A percentile compares a stretch with the other conserved stretches of the same genome.
Evolutionary conservation across 2,888 invertebrate genomes (phyloP).

Genomic region (Athrips mouffetella): DNA sequence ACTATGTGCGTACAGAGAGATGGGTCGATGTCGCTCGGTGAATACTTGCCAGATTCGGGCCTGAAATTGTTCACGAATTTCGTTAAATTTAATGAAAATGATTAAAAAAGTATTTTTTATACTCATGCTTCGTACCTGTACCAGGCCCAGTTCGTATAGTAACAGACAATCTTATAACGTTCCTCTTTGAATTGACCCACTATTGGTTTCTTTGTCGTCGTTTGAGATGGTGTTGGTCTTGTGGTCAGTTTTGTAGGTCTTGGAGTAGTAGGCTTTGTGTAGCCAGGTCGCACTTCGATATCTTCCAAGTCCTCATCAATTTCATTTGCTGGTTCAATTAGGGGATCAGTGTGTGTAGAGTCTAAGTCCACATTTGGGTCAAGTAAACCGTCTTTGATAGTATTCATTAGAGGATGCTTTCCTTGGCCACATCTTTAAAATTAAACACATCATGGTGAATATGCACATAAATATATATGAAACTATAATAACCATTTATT

Average conservation of each 20-base stretch:
- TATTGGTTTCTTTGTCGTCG: conserved; percentile 25
- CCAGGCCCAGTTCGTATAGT: conserved; percentile 97
- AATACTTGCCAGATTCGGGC: conserved; percentile 87
- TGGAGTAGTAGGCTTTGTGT: conserved; percentile 31
- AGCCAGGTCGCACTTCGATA: conserved; percentile 57
- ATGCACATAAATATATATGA: neutral
- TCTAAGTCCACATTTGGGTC: conserved; percentile 50
- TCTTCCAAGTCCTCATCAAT: conserved; percentile 63
- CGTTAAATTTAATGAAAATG: too few relatives aligned
- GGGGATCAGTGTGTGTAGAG: conserved; percentile 35
- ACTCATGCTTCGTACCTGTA: too few relatives aligned
- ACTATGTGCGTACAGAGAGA: conserved; percentile 94
- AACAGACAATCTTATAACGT: conserved; percentile 89
- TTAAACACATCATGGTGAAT: conserved; percentile 11
- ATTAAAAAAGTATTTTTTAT: too few relatives aligned
- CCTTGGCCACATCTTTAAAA: conserved; percentile 87
- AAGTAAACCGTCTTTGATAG: conserved; percentile 85
- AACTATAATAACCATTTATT: neutral
- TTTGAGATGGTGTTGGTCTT: conserved; percentile 15
- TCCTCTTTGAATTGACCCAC: conserved; percentile 41
- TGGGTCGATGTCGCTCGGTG: conserved; percentile 90
- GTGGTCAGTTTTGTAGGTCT: conserved; percentile 31
- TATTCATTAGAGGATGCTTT: conserved; percentile 86
- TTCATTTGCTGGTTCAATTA: conserved; percentile 44
- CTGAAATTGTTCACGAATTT: conserved; percentile 51